These are phyloP conservation scores for Magallana ariakensis DNA, from an alignment of 1,140 invertebrate genomes.

Conservation along the genomic window DNA sequence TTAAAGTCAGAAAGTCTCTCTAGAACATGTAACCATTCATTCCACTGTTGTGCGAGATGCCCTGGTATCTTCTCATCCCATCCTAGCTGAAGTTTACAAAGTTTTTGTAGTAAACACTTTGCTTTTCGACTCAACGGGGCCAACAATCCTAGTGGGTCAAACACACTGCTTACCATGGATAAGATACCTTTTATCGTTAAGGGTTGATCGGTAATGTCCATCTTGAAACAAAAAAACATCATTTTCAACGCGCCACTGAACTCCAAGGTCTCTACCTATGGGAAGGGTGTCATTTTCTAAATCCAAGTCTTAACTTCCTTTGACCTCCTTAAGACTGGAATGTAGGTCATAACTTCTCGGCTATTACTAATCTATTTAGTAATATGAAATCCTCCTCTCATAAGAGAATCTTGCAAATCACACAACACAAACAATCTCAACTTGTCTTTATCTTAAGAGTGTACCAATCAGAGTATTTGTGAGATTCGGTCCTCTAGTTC, in stretches of 20 bases:
- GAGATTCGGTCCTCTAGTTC: slow-evolving; percentile 59
- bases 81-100: slow-evolving; percentile 44
- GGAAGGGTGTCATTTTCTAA: slow-evolving; percentile 52
- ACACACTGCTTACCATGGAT: slow-evolving; percentile 53
- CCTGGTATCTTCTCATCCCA: slow-evolving; percentile 53
- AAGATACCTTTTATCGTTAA: slow-evolving; percentile 53
- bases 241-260: slow-evolving; percentile 61
- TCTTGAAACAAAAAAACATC: slow-evolving; percentile 59
- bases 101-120: slow-evolving; percentile 49
- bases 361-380: slow-evolving; percentile 58
- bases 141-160: slow-evolving; percentile 57
- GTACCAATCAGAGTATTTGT: slow-evolving; percentile 61
- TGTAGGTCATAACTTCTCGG: slow-evolving; percentile 52
- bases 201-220: slow-evolving; percentile 36
- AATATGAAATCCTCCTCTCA: slow-evolving; percentile 52
- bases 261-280: slow-evolving; percentile 57
- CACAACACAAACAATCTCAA: slow-evolving; percentile 45
- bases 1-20: slow-evolving; percentile 39
- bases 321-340: slow-evolving; percentile 50
- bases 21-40: slow-evolving; percentile 41
- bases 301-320: slow-evolving; percentile 51
- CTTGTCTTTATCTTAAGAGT: slow-evolving; percentile 51
- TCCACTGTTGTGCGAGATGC: slow-evolving; percentile 43
- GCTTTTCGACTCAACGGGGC: slow-evolving; percentile 48
- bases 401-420: background rate